Conservation (phyloP, 2,113 vertebrate species). For the Cyprinodon variegatus region DNA sequence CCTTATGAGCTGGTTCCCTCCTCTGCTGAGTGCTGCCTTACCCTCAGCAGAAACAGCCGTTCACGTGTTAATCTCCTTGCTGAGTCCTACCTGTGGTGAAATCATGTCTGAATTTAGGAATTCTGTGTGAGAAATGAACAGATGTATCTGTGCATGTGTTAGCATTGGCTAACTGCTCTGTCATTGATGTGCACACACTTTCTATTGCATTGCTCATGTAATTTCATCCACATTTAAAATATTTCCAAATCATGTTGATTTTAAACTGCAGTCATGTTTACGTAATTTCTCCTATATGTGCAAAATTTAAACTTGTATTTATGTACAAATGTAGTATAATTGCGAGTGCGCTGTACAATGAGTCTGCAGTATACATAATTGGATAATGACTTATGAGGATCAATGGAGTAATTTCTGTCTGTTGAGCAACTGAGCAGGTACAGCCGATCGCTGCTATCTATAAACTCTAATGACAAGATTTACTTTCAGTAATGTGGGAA, state of each 20-base stretch:
- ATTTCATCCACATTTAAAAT: not conserved
- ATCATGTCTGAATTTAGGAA: conserved; percentile 24
- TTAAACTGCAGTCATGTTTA: not conserved
- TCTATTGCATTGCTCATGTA: not conserved
- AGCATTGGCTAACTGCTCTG: not conserved
- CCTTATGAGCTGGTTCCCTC: conserved; percentile 78
- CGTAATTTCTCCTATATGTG: not conserved
- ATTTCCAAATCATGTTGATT: not conserved
- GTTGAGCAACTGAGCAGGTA: conserved; percentile 39
- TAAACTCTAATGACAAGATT: not conserved
- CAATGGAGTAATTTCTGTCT: conserved; percentile 56
- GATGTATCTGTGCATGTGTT: not conserved
- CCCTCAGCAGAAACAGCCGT: conserved; percentile 85
- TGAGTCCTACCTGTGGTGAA: conserved; percentile 52
- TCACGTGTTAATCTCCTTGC: conserved; percentile 82
- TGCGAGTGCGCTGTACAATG: conserved; percentile 25
- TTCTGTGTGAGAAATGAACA: conserved; percentile 1
- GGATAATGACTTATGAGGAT: conserved; percentile 65
- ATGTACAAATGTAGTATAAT: not conserved
- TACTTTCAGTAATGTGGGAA: not conserved
- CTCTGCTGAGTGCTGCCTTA: conserved; percentile 83
- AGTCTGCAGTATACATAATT: conserved; percentile 61
- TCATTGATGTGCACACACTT: not conserved
- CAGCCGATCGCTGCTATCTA: not conserved
- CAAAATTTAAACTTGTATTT: not conserved